Evolutionary conservation across 1,140 invertebrate species (phyloP), one percentile per base, ranked within the genome.

Genomic region (Trichomalopsis sarcophagae): DNA sequence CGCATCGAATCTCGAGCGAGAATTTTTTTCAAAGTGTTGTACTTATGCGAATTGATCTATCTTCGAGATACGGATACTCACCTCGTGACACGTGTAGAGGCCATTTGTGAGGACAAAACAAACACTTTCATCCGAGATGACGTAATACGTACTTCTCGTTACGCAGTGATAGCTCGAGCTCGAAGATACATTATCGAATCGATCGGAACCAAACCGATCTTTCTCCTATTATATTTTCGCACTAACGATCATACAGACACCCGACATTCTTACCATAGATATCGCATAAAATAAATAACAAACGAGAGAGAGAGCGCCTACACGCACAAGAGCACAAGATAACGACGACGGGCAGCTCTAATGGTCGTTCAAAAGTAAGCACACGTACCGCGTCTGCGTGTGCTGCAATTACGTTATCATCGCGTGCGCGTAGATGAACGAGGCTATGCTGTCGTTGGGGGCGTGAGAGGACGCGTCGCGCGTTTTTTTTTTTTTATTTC

Each of bases 391-490:
- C 55, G 55, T 62, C 40, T 44, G 40, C 40, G 55, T n/a, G 55
- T 62, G 27, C 27, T 13, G 27, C 68, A 71, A 71, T 71, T 71
- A 71, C 68, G 9, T 71, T 71, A 71, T 71, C 68, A 30, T 71
- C 23, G 68, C 68, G 68, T 27, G 68, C 3, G 27, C 27, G 68
- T 71, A 33, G 2, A 10, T 30, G 17, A 27, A 13, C 68, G 68
- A 62, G 55, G 55, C 55, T 62, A 36, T 36, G 17, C 17, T 62
- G 55, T 14, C 50, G 50, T 27, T 23, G 17, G 17, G 23, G 66
- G 23, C 66, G 66, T 27, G 55, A 62, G 55, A 62, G 17, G 55
- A 62, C 55, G 55, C 17, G 21, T 17, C 17, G 55, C 55, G 21
- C 3, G 21, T 62, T 62, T 62, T 62, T 44, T 40, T n/a, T n/a